phyloP scores from a whole-genome alignment of 2,888 invertebrate species.

The Odontothrips loti region DNA sequence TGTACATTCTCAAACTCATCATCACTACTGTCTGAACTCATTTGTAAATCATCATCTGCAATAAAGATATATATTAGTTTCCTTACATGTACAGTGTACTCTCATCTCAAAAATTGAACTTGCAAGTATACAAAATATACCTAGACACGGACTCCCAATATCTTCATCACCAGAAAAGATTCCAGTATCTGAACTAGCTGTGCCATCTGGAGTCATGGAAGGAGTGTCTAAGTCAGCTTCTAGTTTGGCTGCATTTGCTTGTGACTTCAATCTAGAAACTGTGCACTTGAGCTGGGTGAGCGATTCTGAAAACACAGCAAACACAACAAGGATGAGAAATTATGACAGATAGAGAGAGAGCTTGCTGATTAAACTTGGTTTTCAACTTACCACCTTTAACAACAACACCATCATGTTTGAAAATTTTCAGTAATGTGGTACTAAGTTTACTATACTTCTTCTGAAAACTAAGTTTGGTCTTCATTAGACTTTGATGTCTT shows the following conservation, averaged over 20 bases:
- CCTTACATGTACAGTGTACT: too few relatives aligned
- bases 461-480: background rate
- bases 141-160: background rate
- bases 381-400: background rate
- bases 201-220: conserved; percentile 1
- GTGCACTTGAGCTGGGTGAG: background rate
- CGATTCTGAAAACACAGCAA: background rate
- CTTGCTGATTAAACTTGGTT: background rate
- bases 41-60: background rate
- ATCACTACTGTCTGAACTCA: conserved; percentile 2
- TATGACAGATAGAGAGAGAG: background rate
- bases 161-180: conserved; percentile 7
- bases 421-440: background rate
- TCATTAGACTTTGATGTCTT: background rate
- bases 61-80: background rate
- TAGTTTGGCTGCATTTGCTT: background rate
- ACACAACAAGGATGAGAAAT: background rate
- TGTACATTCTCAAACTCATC: background rate
- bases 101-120: too few relatives aligned
- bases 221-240: background rate
- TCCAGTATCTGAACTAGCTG: background rate
- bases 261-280: background rate
- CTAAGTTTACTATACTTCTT: background rate
- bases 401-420: background rate
- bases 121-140: background rate